Evolutionary conservation across 2,797 vertebrate genomes (phyloP), one percentile per base, ranked within the genome.

Genomic region (Sylvia borin): DNA sequence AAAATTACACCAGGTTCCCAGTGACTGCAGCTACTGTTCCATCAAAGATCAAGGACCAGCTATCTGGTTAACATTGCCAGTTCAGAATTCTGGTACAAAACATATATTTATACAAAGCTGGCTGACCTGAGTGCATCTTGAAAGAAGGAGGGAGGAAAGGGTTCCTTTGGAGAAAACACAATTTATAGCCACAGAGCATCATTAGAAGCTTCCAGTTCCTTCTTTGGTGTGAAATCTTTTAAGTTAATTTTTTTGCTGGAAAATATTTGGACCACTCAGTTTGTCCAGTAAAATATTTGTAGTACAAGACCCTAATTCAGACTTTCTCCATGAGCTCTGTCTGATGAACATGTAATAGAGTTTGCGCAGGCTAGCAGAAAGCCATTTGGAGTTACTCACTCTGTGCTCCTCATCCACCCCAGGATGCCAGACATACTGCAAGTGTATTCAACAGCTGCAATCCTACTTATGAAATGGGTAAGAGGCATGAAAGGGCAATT

Each of bases 121-220:
- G 5, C 17, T 80, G 20, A 80, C 7, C 8, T 19, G 20, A 60
- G 7, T 24, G 67, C 2, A 4, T 60, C n/a, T 50, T 10, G 26
- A 45, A 88, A 76, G 21, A 29, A 74, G 2, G 5, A 78, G 7
- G 8, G 16, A 86, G 13, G 16, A 67, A 80, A 40, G 7, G 3
- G 3, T 32, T 57, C 19, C 19, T 90, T 42, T 45, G 16, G 22
- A 61, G n/a, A 58, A 79, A 73, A 74, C 8, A 12, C 7, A 7
- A 17, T 57, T 92, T 77, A 68, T 29, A 75, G 20, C 10, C 61
- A 89, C n/a, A 90, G 31, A 45, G 13, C 16, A 31, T 32, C 13
- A 55, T 74, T 40, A 91, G 61, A 62, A 88, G 43, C n/a, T 94
- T 89, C 32, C 5, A 47, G 81, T 95, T 95, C 42, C 84, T 96